Conservation (phyloP, 2,113 vertebrate genomes). For the Phainopepla nitens region DNA sequence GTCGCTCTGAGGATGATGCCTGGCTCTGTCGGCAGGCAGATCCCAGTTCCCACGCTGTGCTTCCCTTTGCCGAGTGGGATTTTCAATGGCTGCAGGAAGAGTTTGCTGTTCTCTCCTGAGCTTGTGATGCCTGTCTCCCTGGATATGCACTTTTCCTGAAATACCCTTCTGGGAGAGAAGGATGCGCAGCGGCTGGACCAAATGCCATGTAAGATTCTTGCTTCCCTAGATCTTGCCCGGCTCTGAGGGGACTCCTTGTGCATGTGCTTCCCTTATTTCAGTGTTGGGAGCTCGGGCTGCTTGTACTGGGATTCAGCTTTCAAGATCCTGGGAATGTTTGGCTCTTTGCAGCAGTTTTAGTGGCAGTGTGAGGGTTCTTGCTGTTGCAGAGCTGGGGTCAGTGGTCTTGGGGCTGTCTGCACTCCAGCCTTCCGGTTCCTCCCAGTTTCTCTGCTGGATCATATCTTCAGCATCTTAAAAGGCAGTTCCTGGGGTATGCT, state of each 20-base stretch:
- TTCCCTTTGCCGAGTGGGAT: background rate
- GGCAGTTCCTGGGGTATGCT: background rate
- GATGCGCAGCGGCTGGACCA: constrained; percentile 41
- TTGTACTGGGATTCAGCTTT: background rate
- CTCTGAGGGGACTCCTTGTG: background rate
- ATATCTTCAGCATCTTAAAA: background rate
- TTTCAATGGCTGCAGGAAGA: constrained; percentile 28
- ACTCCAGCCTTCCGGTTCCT: background rate
- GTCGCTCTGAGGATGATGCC: background rate
- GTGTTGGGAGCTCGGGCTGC: background rate
- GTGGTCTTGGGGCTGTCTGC: background rate
- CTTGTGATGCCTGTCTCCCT: background rate
- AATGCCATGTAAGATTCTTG: constrained; percentile 57
- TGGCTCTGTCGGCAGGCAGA: background rate
- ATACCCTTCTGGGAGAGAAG: background rate
- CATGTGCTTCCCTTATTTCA: background rate
- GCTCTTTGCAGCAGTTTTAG: background rate
- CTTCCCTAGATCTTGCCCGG: background rate
- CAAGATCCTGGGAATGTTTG: background rate
- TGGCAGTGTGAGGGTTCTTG: background rate
- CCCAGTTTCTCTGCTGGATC: background rate
- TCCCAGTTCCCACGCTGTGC: background rate
- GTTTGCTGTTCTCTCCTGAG: constrained; percentile 36
- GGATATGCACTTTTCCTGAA: constrained; percentile 29
- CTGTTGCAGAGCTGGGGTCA: background rate